These are phyloP conservation scores for Eurosta solidaginis DNA, from an alignment of 1,140 invertebrate genomes.

Conservation along the genomic window DNA sequence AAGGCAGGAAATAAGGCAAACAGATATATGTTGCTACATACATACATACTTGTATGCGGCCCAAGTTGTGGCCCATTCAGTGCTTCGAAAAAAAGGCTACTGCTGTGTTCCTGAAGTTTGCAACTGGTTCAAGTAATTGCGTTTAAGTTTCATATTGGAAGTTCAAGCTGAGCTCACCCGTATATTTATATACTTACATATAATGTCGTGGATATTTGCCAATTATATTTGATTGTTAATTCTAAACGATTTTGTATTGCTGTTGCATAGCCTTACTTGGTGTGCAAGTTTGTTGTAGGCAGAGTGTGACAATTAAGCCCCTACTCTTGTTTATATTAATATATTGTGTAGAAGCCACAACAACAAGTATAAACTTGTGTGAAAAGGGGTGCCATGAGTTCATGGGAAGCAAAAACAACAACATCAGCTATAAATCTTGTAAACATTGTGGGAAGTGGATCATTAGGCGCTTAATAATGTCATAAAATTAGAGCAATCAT, in stretches of 20 bases:
- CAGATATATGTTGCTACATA: too few relatives aligned
- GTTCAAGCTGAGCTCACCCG: neutral
- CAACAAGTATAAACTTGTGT: neutral
- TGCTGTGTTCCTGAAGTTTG: too few relatives aligned
- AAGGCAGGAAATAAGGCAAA: conserved; percentile 22
- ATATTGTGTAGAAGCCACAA: neutral
- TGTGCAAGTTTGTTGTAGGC: neutral
- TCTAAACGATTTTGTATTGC: neutral
- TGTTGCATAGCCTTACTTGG: conserved; percentile 4
- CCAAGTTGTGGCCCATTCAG: neutral
- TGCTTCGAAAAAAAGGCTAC: neutral
- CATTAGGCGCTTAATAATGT: conserved; percentile 17
- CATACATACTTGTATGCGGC: neutral
- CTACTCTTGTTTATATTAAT: too few relatives aligned
- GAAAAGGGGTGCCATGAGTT: neutral
- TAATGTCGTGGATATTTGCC: neutral
- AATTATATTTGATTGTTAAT: conserved; percentile 16
- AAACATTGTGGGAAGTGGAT: conserved; percentile 20
- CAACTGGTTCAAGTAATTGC: too few relatives aligned
- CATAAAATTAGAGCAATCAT: conserved; percentile 7
- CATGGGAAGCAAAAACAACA: neutral
- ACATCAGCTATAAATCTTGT: neutral
- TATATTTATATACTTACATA: neutral
- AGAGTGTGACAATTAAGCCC: conserved; percentile 23
- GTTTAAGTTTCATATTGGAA: too few relatives aligned